A percentile compares a stretch with the other conserved stretches of the same genome.
These are phyloP conservation scores for Rapana venosa DNA, from an alignment of 2,888 invertebrate species.

Conservation along the genomic window DNA sequence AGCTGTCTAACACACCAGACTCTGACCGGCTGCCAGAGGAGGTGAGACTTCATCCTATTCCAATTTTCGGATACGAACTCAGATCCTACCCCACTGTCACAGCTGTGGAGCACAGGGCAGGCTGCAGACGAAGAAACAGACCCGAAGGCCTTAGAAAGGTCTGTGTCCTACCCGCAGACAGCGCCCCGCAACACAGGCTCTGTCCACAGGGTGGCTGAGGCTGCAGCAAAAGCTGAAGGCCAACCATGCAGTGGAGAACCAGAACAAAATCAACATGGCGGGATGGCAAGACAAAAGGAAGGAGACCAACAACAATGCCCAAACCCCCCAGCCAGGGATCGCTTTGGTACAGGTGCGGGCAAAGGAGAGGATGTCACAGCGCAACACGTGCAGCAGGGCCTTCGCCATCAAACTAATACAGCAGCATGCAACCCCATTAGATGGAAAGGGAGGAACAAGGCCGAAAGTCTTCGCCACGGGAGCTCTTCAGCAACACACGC, in stretches of 20 bases:
- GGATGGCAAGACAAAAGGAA: neutral
- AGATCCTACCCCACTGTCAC: neutral
- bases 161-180: neutral
- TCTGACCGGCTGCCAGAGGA: no score
- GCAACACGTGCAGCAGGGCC: neutral
- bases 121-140: neutral
- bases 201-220: neutral
- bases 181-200: neutral
- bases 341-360: neutral
- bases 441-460: neutral
- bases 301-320: neutral
- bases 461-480: neutral
- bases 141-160: neutral
- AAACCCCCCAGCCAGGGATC: neutral
- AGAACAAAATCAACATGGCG: neutral
- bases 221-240: neutral
- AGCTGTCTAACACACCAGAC: no score
- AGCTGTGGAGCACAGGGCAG: neutral
- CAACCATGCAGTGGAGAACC: neutral
- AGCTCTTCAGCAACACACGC: neutral
- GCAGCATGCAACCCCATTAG: neutral
- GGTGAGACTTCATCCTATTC: neutral
- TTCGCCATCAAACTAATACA: neutral
- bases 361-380: neutral
- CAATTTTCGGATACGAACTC: neutral